phyloP scores from a whole-genome alignment of 2,113 vertebrate genomes.

The Lagopus leucura region DNA sequence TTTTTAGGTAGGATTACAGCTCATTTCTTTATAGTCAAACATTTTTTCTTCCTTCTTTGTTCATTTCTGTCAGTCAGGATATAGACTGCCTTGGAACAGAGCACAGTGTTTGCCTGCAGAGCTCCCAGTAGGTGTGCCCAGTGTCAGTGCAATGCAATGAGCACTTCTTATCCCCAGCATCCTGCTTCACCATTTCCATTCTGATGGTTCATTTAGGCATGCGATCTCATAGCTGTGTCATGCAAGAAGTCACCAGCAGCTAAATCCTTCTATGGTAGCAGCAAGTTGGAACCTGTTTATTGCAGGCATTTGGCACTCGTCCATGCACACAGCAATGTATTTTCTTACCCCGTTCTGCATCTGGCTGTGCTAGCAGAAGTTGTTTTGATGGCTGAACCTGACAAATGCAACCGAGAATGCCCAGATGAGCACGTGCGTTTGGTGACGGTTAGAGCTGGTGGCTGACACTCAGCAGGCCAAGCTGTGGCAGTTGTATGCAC shows the following conservation, averaged over 20 bases:
- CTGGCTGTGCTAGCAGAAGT: neutral
- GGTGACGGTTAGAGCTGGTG: neutral
- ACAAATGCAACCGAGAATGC: neutral
- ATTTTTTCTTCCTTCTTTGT: neutral
- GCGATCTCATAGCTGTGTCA: neutral
- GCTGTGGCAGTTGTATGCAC: neutral
- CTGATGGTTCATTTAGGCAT: neutral
- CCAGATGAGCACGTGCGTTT: neutral
- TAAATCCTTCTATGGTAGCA: neutral
- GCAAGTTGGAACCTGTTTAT: neutral
- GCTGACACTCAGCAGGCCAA: neutral
- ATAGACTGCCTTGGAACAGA: neutral
- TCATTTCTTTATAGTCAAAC: neutral
- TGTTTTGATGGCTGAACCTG: neutral
- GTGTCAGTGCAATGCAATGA: neutral
- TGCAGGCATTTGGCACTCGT: neutral
- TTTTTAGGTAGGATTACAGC: neutral
- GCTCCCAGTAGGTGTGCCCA: neutral
- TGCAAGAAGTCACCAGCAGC: neutral
- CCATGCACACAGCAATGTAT: neutral
- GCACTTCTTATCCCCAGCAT: neutral
- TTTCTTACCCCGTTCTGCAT: neutral
- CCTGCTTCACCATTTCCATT: neutral
- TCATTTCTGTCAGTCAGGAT: neutral
- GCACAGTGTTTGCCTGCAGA: neutral